Percentiles rank a stretch among this genome's conserved stretches.
Conservation (phyloP, 2,888 invertebrate species). For the Dryocosmus kuriphilus region DNA sequence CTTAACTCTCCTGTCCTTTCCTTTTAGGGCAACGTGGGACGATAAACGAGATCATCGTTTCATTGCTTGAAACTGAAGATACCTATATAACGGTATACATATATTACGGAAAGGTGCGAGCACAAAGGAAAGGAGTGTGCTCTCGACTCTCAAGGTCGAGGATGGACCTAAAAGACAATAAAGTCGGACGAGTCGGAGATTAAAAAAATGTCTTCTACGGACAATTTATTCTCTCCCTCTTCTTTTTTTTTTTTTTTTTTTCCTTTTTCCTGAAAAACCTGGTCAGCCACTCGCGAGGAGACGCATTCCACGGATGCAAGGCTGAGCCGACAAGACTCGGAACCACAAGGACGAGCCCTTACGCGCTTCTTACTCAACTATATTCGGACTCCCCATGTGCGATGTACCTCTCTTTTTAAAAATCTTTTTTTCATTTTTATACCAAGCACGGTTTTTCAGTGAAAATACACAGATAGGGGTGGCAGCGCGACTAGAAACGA, state of each 20-base stretch:
- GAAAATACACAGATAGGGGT: conserved; percentile 25
- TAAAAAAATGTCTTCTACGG: conserved; percentile 34
- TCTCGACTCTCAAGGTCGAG: conserved; percentile 28
- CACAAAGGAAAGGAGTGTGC: conserved; percentile 20
- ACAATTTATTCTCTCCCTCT: conserved; percentile 25
- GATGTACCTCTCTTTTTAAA: neutral
- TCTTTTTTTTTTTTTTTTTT: conserved; percentile 43
- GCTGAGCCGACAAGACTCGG: conserved; percentile 43
- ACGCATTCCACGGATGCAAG: conserved; percentile 52
- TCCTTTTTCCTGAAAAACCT: conserved; percentile 51
- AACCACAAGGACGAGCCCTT: conserved; percentile 47
- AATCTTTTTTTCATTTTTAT: conserved; percentile 12
- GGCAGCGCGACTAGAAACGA: neutral
- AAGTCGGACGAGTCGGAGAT: conserved; percentile 33
- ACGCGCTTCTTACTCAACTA: neutral
- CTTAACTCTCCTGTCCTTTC: neutral
- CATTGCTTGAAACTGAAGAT: neutral
- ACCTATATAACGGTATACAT: conserved; percentile 5
- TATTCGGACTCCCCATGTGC: conserved; percentile 21
- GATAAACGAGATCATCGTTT: conserved; percentile 32
- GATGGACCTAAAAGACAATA: conserved; percentile 39
- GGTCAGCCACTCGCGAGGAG: conserved; percentile 49
- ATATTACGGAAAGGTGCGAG: conserved; percentile 11
- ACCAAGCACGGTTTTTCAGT: neutral
- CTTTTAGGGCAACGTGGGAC: conserved; percentile 30